Evolutionary conservation across 2,113 vertebrate genomes (phyloP), one percentile per base, ranked within the genome.

Genomic region (Thamnophis sirtalis): DNA sequence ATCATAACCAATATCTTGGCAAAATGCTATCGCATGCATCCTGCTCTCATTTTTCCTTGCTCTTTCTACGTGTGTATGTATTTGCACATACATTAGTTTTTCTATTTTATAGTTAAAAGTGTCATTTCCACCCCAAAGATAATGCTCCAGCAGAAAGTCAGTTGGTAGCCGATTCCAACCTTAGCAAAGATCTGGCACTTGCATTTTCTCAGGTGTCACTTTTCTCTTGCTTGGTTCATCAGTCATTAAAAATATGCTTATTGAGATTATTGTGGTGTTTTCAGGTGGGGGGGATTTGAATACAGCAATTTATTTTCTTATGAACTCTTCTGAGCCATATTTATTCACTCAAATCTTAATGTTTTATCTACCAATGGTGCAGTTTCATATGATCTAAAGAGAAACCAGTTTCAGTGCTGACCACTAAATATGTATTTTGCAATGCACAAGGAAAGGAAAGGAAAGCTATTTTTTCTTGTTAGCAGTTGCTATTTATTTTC

Each of bases 181-280:
- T 94, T 90, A 88, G 55, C 93, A 84, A 53, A 94, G 90, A 90
- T 92, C 84, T 86, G 58, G 84, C 93, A 95, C 93, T 54, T 84
- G 43, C 90, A 93, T 60, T 92, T 92, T 94, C 93, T 94, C 87
- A 92, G 26, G n/a, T 93, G 63, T 95, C 92, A 91, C 38, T 96
- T 95, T 95, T 94, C 54, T 95, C 95, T 92, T 93, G 84, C 22
- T 51, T 95, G 15, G 1, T 89, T 94, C 87, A 92, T 3, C 91
- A 93, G 3, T 93, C 0, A 68, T 94, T 96, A 90, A 86, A 53
- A 54, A 58, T 95, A 58, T 48, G 60, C 7, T 3, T 91, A 9
- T 90, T 90, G 33, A 86, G 95, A 86, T 93, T 95, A 90, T 28
- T 95, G 60, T 55, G 91, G 28, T 4, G 48, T 95, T 90, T 92